Evolutionary conservation across 1,140 invertebrate genomes (phyloP).

Genomic region (Caenorhabditis latens): DNA sequence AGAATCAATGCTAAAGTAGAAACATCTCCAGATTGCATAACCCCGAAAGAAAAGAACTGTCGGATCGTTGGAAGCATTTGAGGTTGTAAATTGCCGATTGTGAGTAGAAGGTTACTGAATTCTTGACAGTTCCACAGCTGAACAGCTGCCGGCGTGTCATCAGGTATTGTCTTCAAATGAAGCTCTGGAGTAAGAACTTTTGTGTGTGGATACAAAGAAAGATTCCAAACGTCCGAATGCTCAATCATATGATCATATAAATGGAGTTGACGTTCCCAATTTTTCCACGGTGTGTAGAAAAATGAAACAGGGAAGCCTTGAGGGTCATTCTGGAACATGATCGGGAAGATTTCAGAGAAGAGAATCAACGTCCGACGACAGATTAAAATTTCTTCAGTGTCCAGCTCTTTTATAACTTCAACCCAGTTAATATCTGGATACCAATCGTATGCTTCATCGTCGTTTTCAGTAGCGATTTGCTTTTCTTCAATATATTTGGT

Average conservation of each 20-base stretch:
- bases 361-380: not conserved
- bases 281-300: conserved; percentile 12
- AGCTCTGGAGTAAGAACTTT: conserved; percentile 18
- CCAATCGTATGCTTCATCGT: not conserved
- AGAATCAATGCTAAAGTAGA: conserved; percentile 18
- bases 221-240: not conserved
- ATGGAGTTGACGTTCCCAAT: not conserved
- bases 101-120: conserved; percentile 31
- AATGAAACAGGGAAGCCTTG: not conserved
- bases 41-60: not conserved
- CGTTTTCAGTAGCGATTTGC: not conserved
- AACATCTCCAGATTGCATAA: conserved; percentile 14
- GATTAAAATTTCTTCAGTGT: not conserved
- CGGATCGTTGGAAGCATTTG: not conserved
- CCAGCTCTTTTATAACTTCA: conserved; percentile 25
- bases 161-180: conserved; percentile 32
- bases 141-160: not conserved
- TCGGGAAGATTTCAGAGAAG: not conserved
- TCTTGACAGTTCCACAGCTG: conserved; percentile 46
- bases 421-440: conserved; percentile 34
- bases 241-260: not conserved
- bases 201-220: not conserved
- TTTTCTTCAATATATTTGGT: not conserved
- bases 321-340: conserved; percentile 1
- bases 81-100: not conserved